Evolutionary conservation across 2,888 invertebrate species (phyloP), one percentile per base, ranked within the genome.

Genomic region (Ormyrus rosae): DNA sequence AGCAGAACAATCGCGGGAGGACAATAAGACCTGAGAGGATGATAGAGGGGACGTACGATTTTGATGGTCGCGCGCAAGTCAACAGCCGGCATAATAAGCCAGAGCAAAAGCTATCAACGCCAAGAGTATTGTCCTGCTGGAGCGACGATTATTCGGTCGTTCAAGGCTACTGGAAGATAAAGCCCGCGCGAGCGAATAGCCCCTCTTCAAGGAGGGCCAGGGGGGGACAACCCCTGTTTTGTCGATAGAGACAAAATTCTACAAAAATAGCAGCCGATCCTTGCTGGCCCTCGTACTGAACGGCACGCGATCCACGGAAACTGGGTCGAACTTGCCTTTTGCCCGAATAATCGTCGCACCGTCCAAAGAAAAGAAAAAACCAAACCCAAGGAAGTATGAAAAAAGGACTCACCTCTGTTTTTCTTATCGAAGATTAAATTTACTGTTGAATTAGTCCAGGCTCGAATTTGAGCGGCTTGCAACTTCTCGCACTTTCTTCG

Each of bases 41-140:
- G 83, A 70, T 50, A 50, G 6, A 63, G 13, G 53, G 68, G 13
- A 51, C 88, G 86, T 74, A 85, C 85, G 80, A 89, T 86, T 87
- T 85, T 89, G 84, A 89, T 86, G 83, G 86, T 88, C 71, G 89
- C 89, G 79, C 85, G 84, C 78, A 89, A 81, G 83, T 89, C 85
- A 84, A 65, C 55, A 83, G 85, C 85, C 19, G 92, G 92, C 88
- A 92, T 92, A 74, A 78, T 75, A 82, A 60, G 56, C 65, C 50
- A n/a, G 58, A 74, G 13, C 11, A 65, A 63, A 63, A 45, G 63
- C 9, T 46, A 45, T 63, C 46, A 11, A 50, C 50, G 65, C n/a
- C 11, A 63, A 63, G 11, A 65, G 10, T 10, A 48, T 13, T 8
- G 8, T 34, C 53, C 19, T 13, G 53, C 9, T 53, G 53, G 6